phyloP scores from a whole-genome alignment of 2,888 invertebrate genomes.

The Criorhina ranunculi region DNA sequence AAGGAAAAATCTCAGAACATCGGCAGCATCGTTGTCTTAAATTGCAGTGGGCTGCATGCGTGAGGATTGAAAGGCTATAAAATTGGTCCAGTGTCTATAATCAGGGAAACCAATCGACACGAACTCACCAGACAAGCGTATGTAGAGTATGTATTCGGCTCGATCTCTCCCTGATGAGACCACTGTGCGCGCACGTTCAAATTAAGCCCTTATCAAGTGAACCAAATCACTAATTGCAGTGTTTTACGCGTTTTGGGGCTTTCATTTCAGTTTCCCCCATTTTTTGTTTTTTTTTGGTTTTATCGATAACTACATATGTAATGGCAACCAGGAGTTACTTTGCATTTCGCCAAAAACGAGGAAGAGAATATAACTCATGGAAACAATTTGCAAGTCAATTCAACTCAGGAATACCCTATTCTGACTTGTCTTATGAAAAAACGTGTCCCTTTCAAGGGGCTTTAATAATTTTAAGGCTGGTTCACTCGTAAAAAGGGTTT shows the following conservation, averaged over 20 bases:
- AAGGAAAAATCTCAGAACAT: conserved; percentile 40
- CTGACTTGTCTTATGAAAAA: background rate
- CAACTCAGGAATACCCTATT: conserved; percentile 4
- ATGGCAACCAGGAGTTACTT: conserved; percentile 51
- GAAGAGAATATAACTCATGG: background rate
- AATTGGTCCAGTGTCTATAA: conserved; percentile 76
- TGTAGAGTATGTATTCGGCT: conserved; percentile 37
- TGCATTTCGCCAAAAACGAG: background rate
- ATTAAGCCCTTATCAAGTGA: conserved; percentile 82
- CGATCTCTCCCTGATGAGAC: conserved; percentile 60
- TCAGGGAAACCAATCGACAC: conserved; percentile 76
- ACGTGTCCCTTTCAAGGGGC: too few species aligned
- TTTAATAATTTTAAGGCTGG: too few species aligned
- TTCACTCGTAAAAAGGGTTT: too few species aligned
- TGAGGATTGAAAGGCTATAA: conserved; percentile 76
- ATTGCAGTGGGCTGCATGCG: conserved; percentile 69
- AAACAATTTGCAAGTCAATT: background rate
- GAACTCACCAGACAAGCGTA: conserved; percentile 64
- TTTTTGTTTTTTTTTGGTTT: conserved; percentile 1
- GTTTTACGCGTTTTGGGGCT: conserved; percentile 75
- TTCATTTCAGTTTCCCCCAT: conserved; percentile 49
- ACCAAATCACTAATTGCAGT: conserved; percentile 82
- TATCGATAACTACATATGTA: conserved; percentile 48
- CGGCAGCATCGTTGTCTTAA: conserved; percentile 46
- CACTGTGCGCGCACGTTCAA: conserved; percentile 73